Evolutionary conservation across 2,113 vertebrate genomes (phyloP).

Genomic region (Phrynosoma blainvillii): DNA sequence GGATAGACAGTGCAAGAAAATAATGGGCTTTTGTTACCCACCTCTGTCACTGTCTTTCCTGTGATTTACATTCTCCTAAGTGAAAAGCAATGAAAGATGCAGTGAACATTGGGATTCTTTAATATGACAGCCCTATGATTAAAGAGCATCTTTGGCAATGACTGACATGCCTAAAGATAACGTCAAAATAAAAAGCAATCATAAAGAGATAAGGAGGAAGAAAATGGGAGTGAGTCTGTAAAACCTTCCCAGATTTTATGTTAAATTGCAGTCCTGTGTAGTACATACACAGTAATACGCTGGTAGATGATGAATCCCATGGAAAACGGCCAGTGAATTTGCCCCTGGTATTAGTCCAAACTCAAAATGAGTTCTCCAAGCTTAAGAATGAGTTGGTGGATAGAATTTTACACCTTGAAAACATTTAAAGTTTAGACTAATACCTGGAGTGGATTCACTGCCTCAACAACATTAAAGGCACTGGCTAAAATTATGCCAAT

Average conservation of each 20-base stretch:
- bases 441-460: too few relatives aligned
- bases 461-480: too few relatives aligned
- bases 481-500: too few relatives aligned
- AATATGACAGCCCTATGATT: conserved; percentile 4
- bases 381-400: too few relatives aligned
- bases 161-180: background rate
- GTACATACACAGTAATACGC: too few relatives aligned
- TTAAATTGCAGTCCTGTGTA: background rate
- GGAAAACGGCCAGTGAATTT: too few relatives aligned
- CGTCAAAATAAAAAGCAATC: background rate
- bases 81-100: conserved; percentile 13
- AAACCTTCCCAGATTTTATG: background rate
- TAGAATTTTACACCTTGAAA: too few relatives aligned
- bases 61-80: conserved; percentile 21
- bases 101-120: background rate
- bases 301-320: too few relatives aligned
- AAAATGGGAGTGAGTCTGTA: background rate
- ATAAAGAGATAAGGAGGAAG: background rate
- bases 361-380: too few relatives aligned
- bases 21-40: background rate
- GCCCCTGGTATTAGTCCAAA: too few relatives aligned
- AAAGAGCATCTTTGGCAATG: background rate
- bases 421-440: too few relatives aligned
- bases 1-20: background rate
- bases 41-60: background rate